Evolutionary conservation across 2,797 vertebrate genomes (phyloP), one percentile per base, ranked within the genome.

Genomic region (Bryconaethiops microstoma): DNA sequence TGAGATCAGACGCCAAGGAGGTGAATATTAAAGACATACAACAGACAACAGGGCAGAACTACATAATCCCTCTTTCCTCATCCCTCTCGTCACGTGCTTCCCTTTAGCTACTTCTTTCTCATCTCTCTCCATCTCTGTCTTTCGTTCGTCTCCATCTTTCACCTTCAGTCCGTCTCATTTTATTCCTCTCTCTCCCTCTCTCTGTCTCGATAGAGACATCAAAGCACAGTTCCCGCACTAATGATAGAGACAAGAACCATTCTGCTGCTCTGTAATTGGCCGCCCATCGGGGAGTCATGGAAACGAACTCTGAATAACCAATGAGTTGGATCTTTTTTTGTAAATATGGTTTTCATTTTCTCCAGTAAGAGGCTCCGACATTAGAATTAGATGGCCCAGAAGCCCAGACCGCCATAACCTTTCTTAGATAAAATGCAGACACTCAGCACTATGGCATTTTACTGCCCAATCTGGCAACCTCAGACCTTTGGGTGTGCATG

Each of bases 151-250:
- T 40, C 74, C 25, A 64, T 79, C 64, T 39, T 40, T 42, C 12
- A 10, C 2, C n/a, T 48, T 67, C 29, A 21, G 5, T 39, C 50
- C 77, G 13, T 62, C 60, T 74, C 55, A 88, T 91, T 87, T 86
- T 90, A 6, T 90, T 90, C 88, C 86, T 86, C 87, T 85, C 0
- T 0, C 83, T 84, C 59, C 35, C 45, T 64, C 35, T 40, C 35
- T 67, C 59, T 13, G 13, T 88, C 85, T 88, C 87, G 90, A 94
- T 92, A 86, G 88, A 92, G 91, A 93, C 93, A 92, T 94, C 91
- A 93, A 93, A 93, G 92, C 87, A 77, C 83, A 83, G 75, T 88
- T 86, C 21, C 87, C 60, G 76, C 83, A 69, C 86, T 82, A 87
- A 90, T 89, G 87, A 92, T 91, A 87, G 83, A 88, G 90, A 91